A percentile compares a stretch with the other conserved stretches of the same genome.
phyloP scores from a whole-genome alignment of 92 coral and sea anemone species.

The Virgularia gustaviana region DNA sequence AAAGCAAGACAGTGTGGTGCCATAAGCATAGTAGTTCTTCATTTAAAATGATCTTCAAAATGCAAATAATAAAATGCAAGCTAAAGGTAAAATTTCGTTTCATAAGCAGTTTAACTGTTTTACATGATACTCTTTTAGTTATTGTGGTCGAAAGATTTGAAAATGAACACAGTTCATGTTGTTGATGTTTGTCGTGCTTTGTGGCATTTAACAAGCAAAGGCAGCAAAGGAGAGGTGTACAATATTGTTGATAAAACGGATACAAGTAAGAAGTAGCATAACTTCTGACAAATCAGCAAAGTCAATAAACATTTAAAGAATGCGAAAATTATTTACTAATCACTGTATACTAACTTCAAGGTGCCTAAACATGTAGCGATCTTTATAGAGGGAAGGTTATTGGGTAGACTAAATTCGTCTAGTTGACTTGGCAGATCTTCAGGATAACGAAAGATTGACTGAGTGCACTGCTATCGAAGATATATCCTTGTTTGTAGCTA shows the following conservation, averaged over 20 bases:
- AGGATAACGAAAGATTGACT: no score
- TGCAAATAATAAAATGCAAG: background rate
- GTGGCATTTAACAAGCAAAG: constrained; percentile 83
- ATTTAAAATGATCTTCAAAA: no score
- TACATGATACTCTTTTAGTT: constrained; percentile 47
- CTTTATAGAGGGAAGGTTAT: background rate
- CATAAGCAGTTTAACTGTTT: background rate
- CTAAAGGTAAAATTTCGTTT: background rate
- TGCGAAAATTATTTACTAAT: no score
- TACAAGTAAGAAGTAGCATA: constrained; percentile 85
- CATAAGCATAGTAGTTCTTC: no score
- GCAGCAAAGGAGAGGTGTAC: constrained; percentile 67
- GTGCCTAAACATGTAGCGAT: background rate
- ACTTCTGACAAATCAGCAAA: no score
- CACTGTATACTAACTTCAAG: no score
- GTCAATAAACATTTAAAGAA: no score
- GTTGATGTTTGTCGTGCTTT: constrained; percentile 80
- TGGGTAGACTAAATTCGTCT: no score
- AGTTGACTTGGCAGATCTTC: no score
- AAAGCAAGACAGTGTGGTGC: no score
- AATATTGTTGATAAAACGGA: constrained; percentile 84
- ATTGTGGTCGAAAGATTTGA: constrained; percentile 92
- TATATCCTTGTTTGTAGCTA: background rate
- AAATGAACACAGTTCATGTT: constrained; percentile 93
- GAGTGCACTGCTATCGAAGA: background rate